Evolutionary conservation across 2,888 invertebrate genomes (phyloP), one percentile per base, ranked within the genome.

Genomic region (Tenthredo distinguenda): DNA sequence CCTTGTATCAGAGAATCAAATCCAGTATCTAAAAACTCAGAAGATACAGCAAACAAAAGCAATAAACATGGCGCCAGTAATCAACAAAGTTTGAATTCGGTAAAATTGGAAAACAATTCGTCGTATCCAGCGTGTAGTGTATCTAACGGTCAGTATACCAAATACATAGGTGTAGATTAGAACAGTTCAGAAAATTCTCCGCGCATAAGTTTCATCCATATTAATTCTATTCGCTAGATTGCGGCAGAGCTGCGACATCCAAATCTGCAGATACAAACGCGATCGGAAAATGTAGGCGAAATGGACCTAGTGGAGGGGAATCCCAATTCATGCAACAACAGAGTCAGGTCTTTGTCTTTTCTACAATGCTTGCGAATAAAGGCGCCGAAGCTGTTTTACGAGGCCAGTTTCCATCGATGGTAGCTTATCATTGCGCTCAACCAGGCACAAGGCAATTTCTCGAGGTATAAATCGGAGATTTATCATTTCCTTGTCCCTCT

Each of bases 271-370:
- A 68, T 94, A 95, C 86, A 87, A 97, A 97, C 93, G 96, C 97
- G 86, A 96, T 97, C 90, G 96, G 96, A 92, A 97, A 97, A 93
- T 97, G 97, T 89, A 94, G 94, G 88, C 94, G 94, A 82, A 96
- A 96, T 89, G 96, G 97, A 91, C 94, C 95, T 47, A 96, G 96
- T 88, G 96, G 96, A 87, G 97, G 97, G 95, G 97, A 98, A 95
- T 97, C 97, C 88, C 96, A 96, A 92, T 97, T 97, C 91, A 97
- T 97, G 97, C 98, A 98, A 94, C 99, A 99, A 94, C 99, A 99
- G 94, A 99, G 98, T 94, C 99, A 99, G 94, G 98, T 99, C 93
- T 99, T 99, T 95, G 99, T 99, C 89, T 99, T 99, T 95, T 98
- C 98, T 34, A 99, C 99, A 12, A 95, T 96, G 91, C 94, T 99